phyloP scores from a whole-genome alignment of 2,888 invertebrate genomes.

The Plagiodera versicolora region DNA sequence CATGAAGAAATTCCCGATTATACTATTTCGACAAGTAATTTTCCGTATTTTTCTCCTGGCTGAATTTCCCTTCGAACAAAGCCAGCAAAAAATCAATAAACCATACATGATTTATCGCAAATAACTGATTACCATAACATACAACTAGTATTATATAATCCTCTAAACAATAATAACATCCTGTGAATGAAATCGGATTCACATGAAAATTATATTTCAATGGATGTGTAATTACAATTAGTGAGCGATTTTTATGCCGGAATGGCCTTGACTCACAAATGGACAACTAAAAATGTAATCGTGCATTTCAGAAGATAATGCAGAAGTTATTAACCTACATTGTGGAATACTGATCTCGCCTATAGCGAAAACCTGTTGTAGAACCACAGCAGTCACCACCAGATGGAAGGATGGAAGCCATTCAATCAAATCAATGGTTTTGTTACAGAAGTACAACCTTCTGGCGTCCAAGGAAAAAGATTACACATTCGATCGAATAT shows the following conservation, averaged over 20 bases:
- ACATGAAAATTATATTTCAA: constrained; percentile 36
- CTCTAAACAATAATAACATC: constrained; percentile 37
- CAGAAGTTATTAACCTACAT: constrained; percentile 41
- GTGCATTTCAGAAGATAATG: constrained; percentile 31
- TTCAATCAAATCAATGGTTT: neutral
- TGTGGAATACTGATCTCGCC: constrained; percentile 29
- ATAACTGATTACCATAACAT: constrained; percentile 23
- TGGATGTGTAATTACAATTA: constrained; percentile 33
- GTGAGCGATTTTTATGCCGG: constrained; percentile 30
- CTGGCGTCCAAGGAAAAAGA: no score
- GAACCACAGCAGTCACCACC: constrained; percentile 6
- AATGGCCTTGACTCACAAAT: constrained; percentile 33
- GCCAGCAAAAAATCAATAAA: constrained; percentile 16
- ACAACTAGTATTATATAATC: constrained; percentile 32
- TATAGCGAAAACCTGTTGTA: constrained; percentile 27
- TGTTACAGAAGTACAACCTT: neutral
- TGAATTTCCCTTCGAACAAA: no score
- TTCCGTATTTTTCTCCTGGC: no score
- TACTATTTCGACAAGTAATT: no score
- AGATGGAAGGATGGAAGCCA: neutral
- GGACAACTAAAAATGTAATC: constrained; percentile 24
- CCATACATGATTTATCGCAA: constrained; percentile 12
- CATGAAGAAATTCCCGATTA: no score
- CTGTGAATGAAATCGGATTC: constrained; percentile 40
- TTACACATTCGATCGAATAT: no score